These are phyloP conservation scores for Myotis davidii DNA, from an alignment of 2,113 vertebrate genomes.

Conservation along the genomic window DNA sequence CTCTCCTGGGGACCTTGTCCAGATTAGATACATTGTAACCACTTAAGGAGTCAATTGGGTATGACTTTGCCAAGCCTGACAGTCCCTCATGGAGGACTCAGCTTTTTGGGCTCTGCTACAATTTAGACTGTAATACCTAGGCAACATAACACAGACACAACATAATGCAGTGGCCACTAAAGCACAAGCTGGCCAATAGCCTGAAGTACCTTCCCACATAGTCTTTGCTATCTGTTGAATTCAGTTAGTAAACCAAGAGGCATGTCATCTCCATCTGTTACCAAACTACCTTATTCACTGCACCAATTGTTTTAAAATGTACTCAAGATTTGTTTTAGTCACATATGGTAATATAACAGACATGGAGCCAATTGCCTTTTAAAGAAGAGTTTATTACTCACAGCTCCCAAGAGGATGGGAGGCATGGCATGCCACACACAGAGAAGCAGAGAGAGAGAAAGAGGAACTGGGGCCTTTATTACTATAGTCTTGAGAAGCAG, in stretches of 20 bases:
- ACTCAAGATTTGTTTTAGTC: not conserved
- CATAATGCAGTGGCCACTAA: not conserved
- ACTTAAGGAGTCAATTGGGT: not conserved
- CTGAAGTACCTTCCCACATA: not conserved
- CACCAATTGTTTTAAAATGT: not conserved
- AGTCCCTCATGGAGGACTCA: not conserved
- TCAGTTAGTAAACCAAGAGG: not conserved
- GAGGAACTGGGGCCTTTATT: not conserved
- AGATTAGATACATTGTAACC: not conserved
- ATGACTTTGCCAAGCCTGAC: not conserved
- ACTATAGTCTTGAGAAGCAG: not conserved
- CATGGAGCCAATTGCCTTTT: not conserved
- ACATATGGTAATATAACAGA: not conserved
- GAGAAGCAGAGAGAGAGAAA: not conserved
- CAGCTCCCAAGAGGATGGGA: not conserved
- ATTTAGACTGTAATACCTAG: not conserved
- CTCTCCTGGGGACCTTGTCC: not conserved
- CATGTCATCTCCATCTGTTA: not conserved
- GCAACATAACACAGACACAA: not conserved
- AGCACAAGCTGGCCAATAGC: not conserved
- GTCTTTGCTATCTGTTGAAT: not conserved
- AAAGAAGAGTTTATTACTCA: constrained; percentile 17
- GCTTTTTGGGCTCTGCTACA: not conserved
- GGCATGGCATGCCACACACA: not conserved
- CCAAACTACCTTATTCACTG: not conserved